Evolutionary conservation across 92 coral and sea anemone genomes (phyloP), one percentile per base, ranked within the genome.

Genomic region (Epizoanthus ramosus): DNA sequence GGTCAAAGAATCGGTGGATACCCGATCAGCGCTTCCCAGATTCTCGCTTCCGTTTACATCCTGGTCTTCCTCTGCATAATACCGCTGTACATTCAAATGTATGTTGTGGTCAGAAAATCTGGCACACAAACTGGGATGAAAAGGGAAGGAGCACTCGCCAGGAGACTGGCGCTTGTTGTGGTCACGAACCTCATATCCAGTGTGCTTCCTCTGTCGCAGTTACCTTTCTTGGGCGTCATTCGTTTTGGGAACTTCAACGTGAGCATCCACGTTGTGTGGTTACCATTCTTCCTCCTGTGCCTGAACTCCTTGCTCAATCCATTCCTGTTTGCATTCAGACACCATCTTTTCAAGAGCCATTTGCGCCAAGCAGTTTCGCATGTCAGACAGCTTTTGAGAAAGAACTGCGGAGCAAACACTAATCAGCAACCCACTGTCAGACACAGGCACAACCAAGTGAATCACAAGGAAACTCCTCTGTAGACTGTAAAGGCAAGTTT

Each of bases 251-350:
- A 50, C 14, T 50, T 50, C 54, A 50, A 13, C 14, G 54, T 50
- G 7, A 12, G 54, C 54, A 12, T 50, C 54, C 54, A 50, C 8
- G 15, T 50, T 50, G 14, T 74, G 22, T 74, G 64, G 63, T 25
- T 35, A 1, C 66, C 79, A 25, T 74, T 74, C 47, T 74, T 74
- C 33, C 65, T 74, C 15, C 28, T 74, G 19, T 21, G 79, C 24
- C 14, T 74, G 2, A 56, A 74, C 52, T 35, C 65, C 2, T 56
- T 35, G 17, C 41, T 74, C 21, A 56, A 74, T 25, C 79, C 79
- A 28, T 74, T 74, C 65, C 37, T 74, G 79, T 74, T 74, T 28
- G 79, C 79, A 28, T 73, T 73, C 79, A 73, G 79, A 73, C 79
- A 73, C 33, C 63, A 73, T 73, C 63, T 73, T n/a, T 9, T 73